Base-by-base conservation (phyloP, 1,140 invertebrate genomes). In the Maniola jurtina region DNA sequence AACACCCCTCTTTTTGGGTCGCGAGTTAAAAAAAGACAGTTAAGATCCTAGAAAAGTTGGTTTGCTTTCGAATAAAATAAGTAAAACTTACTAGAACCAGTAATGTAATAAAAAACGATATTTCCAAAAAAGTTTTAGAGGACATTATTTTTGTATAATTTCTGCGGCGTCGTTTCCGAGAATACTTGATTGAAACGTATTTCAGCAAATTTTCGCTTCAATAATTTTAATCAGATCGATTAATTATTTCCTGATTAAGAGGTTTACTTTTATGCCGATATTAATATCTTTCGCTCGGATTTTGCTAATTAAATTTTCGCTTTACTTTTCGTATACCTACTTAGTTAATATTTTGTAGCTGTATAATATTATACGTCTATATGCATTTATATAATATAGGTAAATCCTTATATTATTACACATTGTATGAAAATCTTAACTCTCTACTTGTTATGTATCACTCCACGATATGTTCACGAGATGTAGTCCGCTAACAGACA, bases 171-270 rank as follows among this genome's bases (percentile, higher is more conserved):
- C 47, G 55, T 9, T 6, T 59, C 15, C 14, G 42, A 38, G 40
- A 50, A 55, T 48, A 47, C 48, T 38, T 9, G 36, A 25, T 52
- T 16, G 14, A 52, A 52, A 15, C 11, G 13, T 35, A 34, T 5
- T 55, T 64, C 48, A 58, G 33, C 13, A 8, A 52, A 45, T 65
- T 40, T 62, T 15, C 58, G 70, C 61, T 72, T 61, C 62, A 48
- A 25, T 61, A 56, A 62, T 9, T 68, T 72, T 72, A 72, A 72
- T 72, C 47, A 68, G 65, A 5, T 45, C 15, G 58, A 67, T 64
- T 60, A 45, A 45, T 56, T 45, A 45, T 45, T 68, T 55, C 52
- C n/a, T 60, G 45, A 61, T 68, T 54, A 45, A 45, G 42, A 45
- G 42, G 56, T 38, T 25, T 38, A 58, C 8, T 42, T 68, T 68